A percentile compares a stretch with the other conserved stretches of the same genome.
phyloP scores from a whole-genome alignment of 2,888 invertebrate genomes.

The Dusona sp. region DNA sequence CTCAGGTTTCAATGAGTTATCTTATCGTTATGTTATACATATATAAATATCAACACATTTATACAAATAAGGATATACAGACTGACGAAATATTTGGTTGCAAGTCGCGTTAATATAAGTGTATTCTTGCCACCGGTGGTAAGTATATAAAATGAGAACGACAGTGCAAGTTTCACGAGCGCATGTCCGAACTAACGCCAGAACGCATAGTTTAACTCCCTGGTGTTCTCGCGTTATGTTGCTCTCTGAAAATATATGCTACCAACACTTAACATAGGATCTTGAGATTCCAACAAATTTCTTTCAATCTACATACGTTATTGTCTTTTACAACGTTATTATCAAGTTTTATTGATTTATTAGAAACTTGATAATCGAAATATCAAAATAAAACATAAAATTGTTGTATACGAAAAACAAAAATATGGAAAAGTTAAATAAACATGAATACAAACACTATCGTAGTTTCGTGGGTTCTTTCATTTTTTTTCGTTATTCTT shows the following conservation, averaged over 20 bases:
- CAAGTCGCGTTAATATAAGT: conserved; percentile 29
- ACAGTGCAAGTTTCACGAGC: conserved; percentile 32
- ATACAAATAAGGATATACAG: not conserved
- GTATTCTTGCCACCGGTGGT: conserved; percentile 36
- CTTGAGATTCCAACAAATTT: conserved; percentile 42
- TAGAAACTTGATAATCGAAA: not conserved
- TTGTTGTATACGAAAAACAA: not conserved
- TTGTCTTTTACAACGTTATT: not conserved
- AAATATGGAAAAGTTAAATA: not conserved
- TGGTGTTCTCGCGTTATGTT: conserved; percentile 27
- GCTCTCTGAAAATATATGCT: not conserved
- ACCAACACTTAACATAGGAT: conserved; percentile 21
- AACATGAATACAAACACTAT: not conserved
- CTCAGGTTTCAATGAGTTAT: not conserved
- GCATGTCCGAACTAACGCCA: conserved; percentile 62
- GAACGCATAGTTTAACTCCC: conserved; percentile 48
- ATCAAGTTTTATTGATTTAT: not conserved
- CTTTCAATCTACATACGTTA: not conserved
- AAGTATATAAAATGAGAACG: conserved; percentile 39
- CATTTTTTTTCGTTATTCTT: not conserved
- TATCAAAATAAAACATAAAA: not conserved
- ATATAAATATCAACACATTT: conserved; percentile 10
- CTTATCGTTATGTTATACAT: not conserved
- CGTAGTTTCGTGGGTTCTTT: too few relatives aligned
- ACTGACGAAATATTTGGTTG: conserved; percentile 48